Evolutionary conservation across 1,140 invertebrate species (phyloP), one percentile per base, ranked within the genome.

Genomic region (Drosophila ohnishii): DNA sequence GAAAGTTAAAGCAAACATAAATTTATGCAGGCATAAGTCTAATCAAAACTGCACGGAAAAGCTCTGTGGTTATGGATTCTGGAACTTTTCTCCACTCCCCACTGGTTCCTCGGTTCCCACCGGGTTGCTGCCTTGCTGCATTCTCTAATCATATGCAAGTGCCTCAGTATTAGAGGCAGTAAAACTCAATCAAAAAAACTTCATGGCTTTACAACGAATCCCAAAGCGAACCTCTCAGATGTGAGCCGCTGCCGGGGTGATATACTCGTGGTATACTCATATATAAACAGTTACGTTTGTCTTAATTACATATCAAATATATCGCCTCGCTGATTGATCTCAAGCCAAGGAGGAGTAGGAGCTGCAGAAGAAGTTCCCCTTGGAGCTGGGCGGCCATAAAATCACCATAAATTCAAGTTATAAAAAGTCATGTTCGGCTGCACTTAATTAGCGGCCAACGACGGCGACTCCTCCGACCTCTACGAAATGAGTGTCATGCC

Each of bases 261-360:
- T 51, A 37, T 28, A 25, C 48, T 19, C 30, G 2, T 16, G 19
- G n/a, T 51, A 51, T 37, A 37, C 32, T 53, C 32, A 28, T 48
- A 37, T 19, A 32, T 50, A 75, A 53, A 75, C 71, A 74, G 51
- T 57, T 58, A 87, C 76, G 84, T 83, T 87, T 61, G 48, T 77
- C 84, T 87, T 87, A 87, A 87, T 88, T 87, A 87, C 76, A 88
- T 80, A 88, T 88, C 84, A 89, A 88, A 88, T 80, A 88, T 87
- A 87, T 87, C 72, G 84, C 57, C 58, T 72, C 35, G 69, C 72
- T 80, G 84, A 88, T 84, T 89, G 84, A 88, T 89, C 76, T 60
- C 37, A 42, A 39, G 62, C 45, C 57, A 35, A 34, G 47, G 11
- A 34, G 13, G 7, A 53, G 50, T 2, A 14, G 42, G 8, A 37